Conservation (phyloP, 1,140 invertebrate genomes). For the Lepidotrigona ventralis region DNA sequence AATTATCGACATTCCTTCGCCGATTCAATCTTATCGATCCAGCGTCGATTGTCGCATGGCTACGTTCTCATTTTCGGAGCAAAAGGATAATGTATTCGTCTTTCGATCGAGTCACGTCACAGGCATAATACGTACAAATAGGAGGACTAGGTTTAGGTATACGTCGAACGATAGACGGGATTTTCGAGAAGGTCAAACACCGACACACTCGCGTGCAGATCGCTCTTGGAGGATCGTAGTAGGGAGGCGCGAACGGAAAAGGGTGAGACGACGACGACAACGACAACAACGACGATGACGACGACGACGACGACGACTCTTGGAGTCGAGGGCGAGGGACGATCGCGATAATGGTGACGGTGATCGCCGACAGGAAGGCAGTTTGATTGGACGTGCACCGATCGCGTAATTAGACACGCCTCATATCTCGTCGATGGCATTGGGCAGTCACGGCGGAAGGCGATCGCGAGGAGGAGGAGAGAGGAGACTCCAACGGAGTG, state of each 20-base stretch:
- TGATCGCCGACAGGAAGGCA: conserved; percentile 74
- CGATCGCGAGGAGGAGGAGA: conserved; percentile 16
- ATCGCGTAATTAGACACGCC: conserved; percentile 79
- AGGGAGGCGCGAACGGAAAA: conserved; percentile 58
- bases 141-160: neutral
- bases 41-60: neutral
- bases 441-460: conserved; percentile 57
- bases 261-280: conserved; percentile 56
- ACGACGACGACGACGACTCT: too few relatives aligned
- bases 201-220: conserved; percentile 38
- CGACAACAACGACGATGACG: too few relatives aligned
- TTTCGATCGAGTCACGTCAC: neutral
- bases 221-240: neutral
- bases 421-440: conserved; percentile 77
- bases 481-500: conserved; percentile 21
- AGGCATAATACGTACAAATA: neutral
- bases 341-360: conserved; percentile 68
- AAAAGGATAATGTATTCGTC: neutral
- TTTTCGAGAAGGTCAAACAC: conserved; percentile 47
- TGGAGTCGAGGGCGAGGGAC: conserved; percentile 10
- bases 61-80: neutral
- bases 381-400: conserved; percentile 76
- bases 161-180: too few relatives aligned
- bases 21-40: conserved; percentile 15
- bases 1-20: conserved; percentile 17